Conservation (phyloP, 2,888 invertebrate genomes). For the Sceliomorpha sp. region DNA sequence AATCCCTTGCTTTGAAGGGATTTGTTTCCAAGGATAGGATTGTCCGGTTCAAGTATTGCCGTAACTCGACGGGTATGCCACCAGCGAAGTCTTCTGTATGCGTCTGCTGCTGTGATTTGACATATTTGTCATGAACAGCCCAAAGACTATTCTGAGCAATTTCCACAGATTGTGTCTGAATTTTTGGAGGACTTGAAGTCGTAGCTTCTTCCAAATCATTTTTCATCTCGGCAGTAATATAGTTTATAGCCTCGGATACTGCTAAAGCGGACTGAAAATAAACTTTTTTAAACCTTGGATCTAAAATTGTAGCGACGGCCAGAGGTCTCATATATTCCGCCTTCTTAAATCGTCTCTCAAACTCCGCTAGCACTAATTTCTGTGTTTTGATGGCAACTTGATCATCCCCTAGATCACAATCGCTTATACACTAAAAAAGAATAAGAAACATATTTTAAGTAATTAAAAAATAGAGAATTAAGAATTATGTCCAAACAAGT, state of each 20-base stretch:
- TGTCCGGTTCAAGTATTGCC: conserved; percentile 6
- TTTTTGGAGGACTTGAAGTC: background rate
- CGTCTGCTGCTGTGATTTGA: background rate
- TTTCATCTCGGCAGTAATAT: conserved; percentile 5
- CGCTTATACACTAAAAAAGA: conserved; percentile 6
- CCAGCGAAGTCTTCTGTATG: conserved; percentile 4
- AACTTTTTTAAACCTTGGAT: conserved; percentile 54
- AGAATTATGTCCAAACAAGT: conserved; percentile 1
- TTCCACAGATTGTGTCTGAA: background rate
- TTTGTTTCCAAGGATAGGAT: background rate
- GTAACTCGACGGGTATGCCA: conserved; percentile 5
- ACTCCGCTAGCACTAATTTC: conserved; percentile 10
- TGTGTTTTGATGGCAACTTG: background rate
- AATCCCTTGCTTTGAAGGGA: conserved; percentile 7
- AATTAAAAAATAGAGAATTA: conserved; percentile 4
- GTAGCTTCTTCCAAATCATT: background rate
- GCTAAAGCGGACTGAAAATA: conserved; percentile 44
- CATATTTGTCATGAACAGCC: background rate
- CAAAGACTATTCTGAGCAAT: background rate
- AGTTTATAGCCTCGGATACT: conserved; percentile 1
- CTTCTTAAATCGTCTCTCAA: conserved; percentile 20
- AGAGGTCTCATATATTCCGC: conserved; percentile 20
- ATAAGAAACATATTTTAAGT: conserved; percentile 9
- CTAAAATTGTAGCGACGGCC: conserved; percentile 41
- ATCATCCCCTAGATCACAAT: conserved; percentile 2